Evolutionary conservation across 2,888 invertebrate genomes (phyloP), one percentile per base, ranked within the genome.

Genomic region (Bombylius major): DNA sequence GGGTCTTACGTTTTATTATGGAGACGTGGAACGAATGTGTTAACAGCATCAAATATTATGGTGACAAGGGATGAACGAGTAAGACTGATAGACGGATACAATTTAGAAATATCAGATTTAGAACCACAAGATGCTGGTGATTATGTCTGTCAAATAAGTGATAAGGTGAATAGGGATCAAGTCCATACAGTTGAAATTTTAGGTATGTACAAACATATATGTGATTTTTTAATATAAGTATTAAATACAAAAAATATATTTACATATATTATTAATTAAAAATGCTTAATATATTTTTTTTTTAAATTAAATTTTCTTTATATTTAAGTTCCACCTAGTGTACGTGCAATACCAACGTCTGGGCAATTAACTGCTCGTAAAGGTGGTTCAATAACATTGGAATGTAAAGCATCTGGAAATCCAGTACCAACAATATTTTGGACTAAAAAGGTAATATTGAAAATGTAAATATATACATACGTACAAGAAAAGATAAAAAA

Each of bases 121-220:
- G 81, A 82, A 55, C 84, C 84, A 3, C 83, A 83, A 76, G 85
- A 74, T 68, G 74, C 74, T 58, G 82, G 82, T 5, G 82, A 85
- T 75, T 86, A 86, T 75, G 82, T 85, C 14, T 86, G 86, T 69
- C 85, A 85, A 75, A 82, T 86, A 62, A 83, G 83, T 51, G 84
- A 84, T 70, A 79, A 82, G 50, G 79, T 82, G 59, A 81, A 82
- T 49, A 76, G 81, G 14, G 84, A 85, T 69, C 84, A 84, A 70
- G 82, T 83, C 14, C 85, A 85, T 71, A 84, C 84, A 1, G 83
- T 86, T 45, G 84, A 85, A 66, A 84, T 86, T 59, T 71, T 85
- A 69, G 74, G 74, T 75, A 65, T 69, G 72, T 67, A 56, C 45
- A 56, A 34, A 7, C 5, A 13, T 9, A 13, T 32, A 33, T 14